These are phyloP conservation scores for Frankliniella intonsa DNA, from an alignment of 2,888 invertebrate genomes.

Conservation along the genomic window DNA sequence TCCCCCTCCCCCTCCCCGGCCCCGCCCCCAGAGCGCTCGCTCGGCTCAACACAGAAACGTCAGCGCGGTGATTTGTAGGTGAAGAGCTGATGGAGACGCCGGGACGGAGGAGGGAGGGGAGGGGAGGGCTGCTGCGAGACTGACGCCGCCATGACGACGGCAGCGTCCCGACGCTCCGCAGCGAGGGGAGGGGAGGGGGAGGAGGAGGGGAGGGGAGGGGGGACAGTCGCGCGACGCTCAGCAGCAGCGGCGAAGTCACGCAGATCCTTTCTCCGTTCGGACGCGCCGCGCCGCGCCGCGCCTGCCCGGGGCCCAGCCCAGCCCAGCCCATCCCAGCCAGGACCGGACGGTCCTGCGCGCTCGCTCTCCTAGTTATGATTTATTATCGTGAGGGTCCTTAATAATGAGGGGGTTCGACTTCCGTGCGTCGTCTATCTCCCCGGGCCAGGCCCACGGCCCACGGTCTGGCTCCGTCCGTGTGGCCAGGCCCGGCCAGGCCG, in stretches of 20 bases:
- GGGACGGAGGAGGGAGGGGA: neutral
- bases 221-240: neutral
- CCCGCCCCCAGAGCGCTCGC: neutral
- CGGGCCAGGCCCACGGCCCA: neutral
- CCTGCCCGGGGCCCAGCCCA: too few species aligned
- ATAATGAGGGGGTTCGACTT: conserved; percentile 25
- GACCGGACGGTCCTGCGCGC: neutral
- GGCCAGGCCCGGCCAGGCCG: neutral
- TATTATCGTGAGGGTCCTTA: conserved; percentile 16
- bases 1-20: neutral
- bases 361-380: conserved; percentile 13
- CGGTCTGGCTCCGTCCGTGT: neutral
- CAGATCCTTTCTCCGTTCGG: too few species aligned
- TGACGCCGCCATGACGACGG: neutral
- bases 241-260: too few species aligned
- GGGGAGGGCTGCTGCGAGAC: neutral
- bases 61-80: conserved; percentile 24
- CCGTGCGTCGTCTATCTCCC: neutral
- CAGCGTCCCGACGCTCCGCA: neutral
- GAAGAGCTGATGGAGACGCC: conserved; percentile 19
- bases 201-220: neutral
- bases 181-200: neutral
- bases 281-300: too few species aligned
- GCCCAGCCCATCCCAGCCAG: too few species aligned
- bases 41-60: conserved; percentile 19